Conservation (phyloP, 2,797 vertebrate species). For the Chlorospingus flavigularis region DNA sequence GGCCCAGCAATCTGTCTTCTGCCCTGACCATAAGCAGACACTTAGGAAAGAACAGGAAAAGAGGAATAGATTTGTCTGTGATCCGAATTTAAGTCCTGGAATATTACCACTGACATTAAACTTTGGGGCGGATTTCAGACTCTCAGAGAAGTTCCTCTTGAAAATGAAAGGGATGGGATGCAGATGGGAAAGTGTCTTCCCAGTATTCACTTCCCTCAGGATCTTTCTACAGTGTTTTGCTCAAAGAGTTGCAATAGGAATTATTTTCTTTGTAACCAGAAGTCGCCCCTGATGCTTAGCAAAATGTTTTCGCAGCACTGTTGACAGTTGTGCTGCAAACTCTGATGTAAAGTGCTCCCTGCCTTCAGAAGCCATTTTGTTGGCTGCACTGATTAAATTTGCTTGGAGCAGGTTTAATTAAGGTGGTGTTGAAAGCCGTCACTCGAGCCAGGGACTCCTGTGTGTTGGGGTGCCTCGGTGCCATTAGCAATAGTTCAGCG, state of each 20-base stretch:
- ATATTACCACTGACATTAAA: background rate
- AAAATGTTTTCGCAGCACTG: background rate
- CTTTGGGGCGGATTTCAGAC: background rate
- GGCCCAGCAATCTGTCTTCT: slow-evolving; percentile 8
- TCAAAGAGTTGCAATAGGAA: background rate
- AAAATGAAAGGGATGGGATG: background rate
- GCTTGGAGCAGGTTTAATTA: slow-evolving; percentile 59
- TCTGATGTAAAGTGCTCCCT: background rate
- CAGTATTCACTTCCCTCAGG: background rate
- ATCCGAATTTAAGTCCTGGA: background rate
- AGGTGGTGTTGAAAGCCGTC: slow-evolving; percentile 1
- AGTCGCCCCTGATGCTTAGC: background rate
- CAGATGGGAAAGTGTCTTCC: background rate
- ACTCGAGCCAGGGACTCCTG: background rate
- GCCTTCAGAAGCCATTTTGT: slow-evolving; percentile 36
- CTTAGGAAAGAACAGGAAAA: background rate
- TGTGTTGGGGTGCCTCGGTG: background rate
- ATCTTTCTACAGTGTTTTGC: background rate
- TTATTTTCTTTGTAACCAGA: background rate
- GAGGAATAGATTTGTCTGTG: background rate
- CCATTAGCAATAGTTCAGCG: background rate
- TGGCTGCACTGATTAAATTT: slow-evolving; percentile 21
- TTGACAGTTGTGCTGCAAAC: background rate
- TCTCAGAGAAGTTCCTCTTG: background rate
- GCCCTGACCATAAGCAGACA: background rate